These are phyloP conservation scores for Ascidia mentula DNA, from an alignment of 23 tunicate genomes.

Conservation along the genomic window DNA sequence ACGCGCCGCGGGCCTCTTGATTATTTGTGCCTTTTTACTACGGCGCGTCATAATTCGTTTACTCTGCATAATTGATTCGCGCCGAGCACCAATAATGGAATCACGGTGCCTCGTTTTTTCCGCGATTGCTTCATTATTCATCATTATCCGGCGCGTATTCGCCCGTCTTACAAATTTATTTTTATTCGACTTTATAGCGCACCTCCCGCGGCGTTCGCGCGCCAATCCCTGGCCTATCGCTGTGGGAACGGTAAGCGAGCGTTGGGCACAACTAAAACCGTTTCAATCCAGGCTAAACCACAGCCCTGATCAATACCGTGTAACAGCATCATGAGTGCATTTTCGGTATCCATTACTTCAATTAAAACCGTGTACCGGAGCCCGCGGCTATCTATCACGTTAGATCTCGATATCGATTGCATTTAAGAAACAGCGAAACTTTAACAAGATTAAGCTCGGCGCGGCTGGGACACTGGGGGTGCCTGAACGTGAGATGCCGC, in stretches of 20 bases:
- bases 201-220: not conserved
- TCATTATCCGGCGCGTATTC: constrained; percentile 11
- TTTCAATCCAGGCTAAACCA: constrained; percentile 15
- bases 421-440: constrained; percentile 18
- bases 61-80: constrained; percentile 49
- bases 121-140: constrained; percentile 13
- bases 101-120: constrained; percentile 9
- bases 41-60: constrained; percentile 42
- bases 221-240: not conserved
- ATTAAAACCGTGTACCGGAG: constrained; percentile 25
- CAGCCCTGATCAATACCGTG: constrained; percentile 25
- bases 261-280: constrained; percentile 14
- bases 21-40: constrained; percentile 27
- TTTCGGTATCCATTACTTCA: constrained; percentile 41
- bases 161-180: constrained; percentile 4
- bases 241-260: not conserved
- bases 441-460: constrained; percentile 20
- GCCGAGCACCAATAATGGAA: constrained; percentile 13
- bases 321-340: constrained; percentile 40
- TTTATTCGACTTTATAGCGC: constrained; percentile 9
- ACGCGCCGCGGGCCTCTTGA: not conserved
- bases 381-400: constrained; percentile 34
- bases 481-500: not conserved
- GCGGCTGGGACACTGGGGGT: not conserved
- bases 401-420: constrained; percentile 22